These are phyloP conservation scores for Drosophila neonasuta DNA, from an alignment of 2,888 invertebrate species.

Conservation along the genomic window DNA sequence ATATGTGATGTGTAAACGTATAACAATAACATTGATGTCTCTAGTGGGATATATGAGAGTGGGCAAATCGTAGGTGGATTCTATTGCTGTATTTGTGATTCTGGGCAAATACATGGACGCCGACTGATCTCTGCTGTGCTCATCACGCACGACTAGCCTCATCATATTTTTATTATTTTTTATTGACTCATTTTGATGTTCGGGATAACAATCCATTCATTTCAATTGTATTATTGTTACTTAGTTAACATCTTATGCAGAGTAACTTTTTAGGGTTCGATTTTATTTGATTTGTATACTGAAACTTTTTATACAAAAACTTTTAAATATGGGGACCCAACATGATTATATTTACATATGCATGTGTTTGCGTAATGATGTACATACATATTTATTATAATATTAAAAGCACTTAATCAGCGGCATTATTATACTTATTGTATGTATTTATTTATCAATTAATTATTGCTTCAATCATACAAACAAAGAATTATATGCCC, in stretches of 20 bases:
- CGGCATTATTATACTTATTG: slow-evolving; percentile 35
- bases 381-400: background rate
- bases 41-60: slow-evolving; percentile 12
- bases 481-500: slow-evolving; percentile 27
- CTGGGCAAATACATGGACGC: slow-evolving; percentile 4
- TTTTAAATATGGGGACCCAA: background rate
- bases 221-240: slow-evolving; percentile 34
- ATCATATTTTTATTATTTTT: slow-evolving; percentile 72
- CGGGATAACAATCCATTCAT: slow-evolving; percentile 61
- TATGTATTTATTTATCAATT: slow-evolving; percentile 47
- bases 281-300: slow-evolving; percentile 2
- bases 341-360: background rate
- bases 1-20: slow-evolving; percentile 46
- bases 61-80: slow-evolving; percentile 3
- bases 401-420: slow-evolving; percentile 19
- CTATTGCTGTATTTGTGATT: background rate
- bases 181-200: slow-evolving; percentile 63
- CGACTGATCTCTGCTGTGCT: slow-evolving; percentile 46
- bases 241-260: slow-evolving; percentile 28
- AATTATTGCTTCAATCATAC: slow-evolving; percentile 39
- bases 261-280: slow-evolving; percentile 44
- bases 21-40: slow-evolving; percentile 66
- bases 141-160: slow-evolving; percentile 54
- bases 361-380: background rate
- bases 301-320: background rate